Conservation (phyloP, 1,140 invertebrate species). For the Drosophila nebulosa region DNA sequence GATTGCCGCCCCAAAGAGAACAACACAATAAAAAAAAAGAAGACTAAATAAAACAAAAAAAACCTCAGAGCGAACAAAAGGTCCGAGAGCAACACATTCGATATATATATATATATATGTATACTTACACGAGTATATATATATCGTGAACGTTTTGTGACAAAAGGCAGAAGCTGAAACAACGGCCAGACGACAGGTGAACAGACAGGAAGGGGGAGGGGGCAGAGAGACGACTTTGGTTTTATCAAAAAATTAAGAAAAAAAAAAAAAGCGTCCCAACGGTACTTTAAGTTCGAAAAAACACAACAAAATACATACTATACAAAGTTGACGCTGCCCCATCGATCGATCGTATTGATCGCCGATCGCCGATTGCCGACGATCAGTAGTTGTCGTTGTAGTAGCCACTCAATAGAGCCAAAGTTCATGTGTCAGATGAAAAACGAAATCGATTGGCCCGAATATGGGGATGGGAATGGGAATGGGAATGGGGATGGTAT, state of each 20-base stretch:
- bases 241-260: not conserved
- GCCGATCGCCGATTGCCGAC: not conserved
- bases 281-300: slow-evolving; percentile 50
- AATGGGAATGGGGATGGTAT: too few relatives aligned
- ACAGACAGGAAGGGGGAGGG: slow-evolving; percentile 19
- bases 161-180: slow-evolving; percentile 37
- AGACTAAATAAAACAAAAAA: not conserved
- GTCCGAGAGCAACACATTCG: slow-evolving; percentile 58
- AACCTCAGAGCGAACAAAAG: slow-evolving; percentile 41
- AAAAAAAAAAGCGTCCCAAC: slow-evolving; percentile 30
- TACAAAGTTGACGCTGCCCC: not conserved
- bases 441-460: slow-evolving; percentile 53
- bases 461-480: not conserved
- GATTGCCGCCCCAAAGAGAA: slow-evolving; percentile 39
- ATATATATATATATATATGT: slow-evolving; percentile 42
- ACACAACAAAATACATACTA: slow-evolving; percentile 22
- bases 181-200: slow-evolving; percentile 7
- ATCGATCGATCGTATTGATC: not conserved
- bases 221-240: not conserved
- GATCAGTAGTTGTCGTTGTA: slow-evolving; percentile 33
- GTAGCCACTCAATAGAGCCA: slow-evolving; percentile 25
- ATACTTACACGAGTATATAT: slow-evolving; percentile 33
- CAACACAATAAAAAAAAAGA: slow-evolving; percentile 3
- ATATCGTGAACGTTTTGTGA: slow-evolving; percentile 31
- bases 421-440: slow-evolving; percentile 63